These are phyloP conservation scores for Cyphotilapia sp. DNA, from an alignment of 2,113 vertebrate genomes.

Conservation along the genomic window DNA sequence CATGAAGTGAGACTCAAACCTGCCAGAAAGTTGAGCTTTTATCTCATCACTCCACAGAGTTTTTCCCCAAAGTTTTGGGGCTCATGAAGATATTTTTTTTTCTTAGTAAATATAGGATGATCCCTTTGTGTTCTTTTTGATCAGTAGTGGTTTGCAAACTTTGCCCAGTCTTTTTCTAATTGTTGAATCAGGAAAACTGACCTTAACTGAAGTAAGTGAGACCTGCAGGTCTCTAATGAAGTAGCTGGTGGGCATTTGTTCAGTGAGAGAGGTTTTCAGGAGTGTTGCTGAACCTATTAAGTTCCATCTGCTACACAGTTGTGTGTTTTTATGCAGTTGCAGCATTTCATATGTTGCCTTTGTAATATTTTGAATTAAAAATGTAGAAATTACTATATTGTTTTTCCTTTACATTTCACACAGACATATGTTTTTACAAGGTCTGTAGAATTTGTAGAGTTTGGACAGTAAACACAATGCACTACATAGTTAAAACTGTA, in stretches of 20 bases:
- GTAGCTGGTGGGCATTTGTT: not conserved
- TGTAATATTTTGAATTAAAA: not conserved
- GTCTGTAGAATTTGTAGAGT: not conserved
- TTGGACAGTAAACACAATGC: fast-evolving
- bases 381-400: not conserved
- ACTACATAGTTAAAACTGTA: not conserved
- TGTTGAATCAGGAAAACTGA: not conserved
- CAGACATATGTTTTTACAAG: fast-evolving
- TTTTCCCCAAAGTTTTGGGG: not conserved
- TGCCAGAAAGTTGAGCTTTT: not conserved
- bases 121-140: not conserved
- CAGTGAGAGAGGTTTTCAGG: not conserved
- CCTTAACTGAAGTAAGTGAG: not conserved
- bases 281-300: not conserved
- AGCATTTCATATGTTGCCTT: not conserved
- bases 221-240: not conserved
- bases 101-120: not conserved
- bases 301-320: not conserved
- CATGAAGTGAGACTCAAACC: not conserved
- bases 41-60: fast-evolving
- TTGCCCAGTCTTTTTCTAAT: not conserved
- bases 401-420: not conserved
- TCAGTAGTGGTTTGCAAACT: not conserved
- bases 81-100: not conserved
- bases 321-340: not conserved